Base-by-base conservation (phyloP, 2,797 vertebrate species). In the Hozukius guyotensis region DNA sequence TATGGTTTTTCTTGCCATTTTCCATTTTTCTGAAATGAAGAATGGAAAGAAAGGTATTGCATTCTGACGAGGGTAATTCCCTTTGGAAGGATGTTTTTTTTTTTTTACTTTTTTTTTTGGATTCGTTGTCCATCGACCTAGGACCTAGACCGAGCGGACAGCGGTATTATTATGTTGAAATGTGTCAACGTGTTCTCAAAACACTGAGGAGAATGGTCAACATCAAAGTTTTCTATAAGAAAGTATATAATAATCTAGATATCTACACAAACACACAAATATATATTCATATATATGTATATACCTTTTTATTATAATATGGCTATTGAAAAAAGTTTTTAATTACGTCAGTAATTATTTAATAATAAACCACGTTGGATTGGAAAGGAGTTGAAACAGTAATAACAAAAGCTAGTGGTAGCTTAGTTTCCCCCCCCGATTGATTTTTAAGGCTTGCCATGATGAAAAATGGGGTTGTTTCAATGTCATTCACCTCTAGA, bases 201-300 rank as follows among this genome's bases (percentile, higher is more conserved):
- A 94, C 91, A 95, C 93, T 89, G 91, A 95, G 93, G 92, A 96
- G 92, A 96, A 95, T 94, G 95, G 91, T 96, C 93, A 95, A 95
- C 94, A 95, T 94, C 91, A 95, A 95, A 90, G 89, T 94, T 96
- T 95, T 96, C 95, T 95, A 96, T 96, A 96, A 95, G 95, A 96
- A 96, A 96, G 96, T 96, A 96, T 96, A 96, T 96, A 92, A 94
- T 96, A 92, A 96, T 96, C 95, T 96, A 96, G 93, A 94, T 96
- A 96, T 96, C 95, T 96, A 96, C 95, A 96, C 95, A 96, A 96
- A 96, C 95, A 96, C 95, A 96, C 95, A 96, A 95, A 96, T 95
- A 96, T 96, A 96, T 95, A 96, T 94, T 92, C 83, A 93, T 95
- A 95, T 94, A 95, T 96, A 93, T 95, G 83, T 96, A 93, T 95